Evolutionary conservation across 1,140 invertebrate species (phyloP).

Genomic region (Frieseomelitta varia): DNA sequence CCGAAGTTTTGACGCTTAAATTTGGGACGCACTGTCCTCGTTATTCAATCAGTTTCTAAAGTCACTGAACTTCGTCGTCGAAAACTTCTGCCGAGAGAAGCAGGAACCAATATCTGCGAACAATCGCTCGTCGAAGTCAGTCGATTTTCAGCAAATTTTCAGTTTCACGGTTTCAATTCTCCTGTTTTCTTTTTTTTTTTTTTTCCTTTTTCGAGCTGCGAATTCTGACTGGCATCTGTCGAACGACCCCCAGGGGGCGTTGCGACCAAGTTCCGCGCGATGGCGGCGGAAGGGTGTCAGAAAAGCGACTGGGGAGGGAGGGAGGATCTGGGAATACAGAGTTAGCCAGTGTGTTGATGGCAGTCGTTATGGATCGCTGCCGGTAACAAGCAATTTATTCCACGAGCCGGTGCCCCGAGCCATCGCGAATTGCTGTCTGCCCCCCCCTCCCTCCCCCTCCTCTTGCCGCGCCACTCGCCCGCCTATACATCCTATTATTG

Average conservation of each 20-base stretch:
- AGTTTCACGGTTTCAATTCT: no score
- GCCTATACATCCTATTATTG: conserved; percentile 26
- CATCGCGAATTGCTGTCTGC: conserved; percentile 19
- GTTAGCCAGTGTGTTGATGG: conserved; percentile 9
- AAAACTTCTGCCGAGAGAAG: no score
- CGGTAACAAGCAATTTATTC: conserved; percentile 41
- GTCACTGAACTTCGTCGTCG: no score
- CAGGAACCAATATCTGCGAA: no score
- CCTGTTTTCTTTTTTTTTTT: no score
- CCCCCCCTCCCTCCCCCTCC: background rate
- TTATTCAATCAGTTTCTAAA: no score
- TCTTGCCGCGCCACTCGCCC: no score
- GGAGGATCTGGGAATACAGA: background rate
- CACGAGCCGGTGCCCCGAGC: conserved; percentile 26
- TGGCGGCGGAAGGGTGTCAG: background rate
- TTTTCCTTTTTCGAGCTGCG: background rate
- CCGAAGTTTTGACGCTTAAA: no score
- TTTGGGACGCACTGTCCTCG: no score
- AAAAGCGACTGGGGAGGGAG: background rate
- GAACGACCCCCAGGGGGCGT: background rate
- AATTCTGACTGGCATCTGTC: background rate
- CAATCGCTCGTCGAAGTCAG: no score
- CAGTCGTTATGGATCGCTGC: conserved; percentile 30
- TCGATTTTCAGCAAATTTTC: background rate
- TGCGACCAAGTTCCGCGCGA: background rate